Percentiles rank a stretch among this genome's conserved stretches.
phyloP scores from a whole-genome alignment of 2,113 vertebrate species.

The Sylvilagus bachmani region DNA sequence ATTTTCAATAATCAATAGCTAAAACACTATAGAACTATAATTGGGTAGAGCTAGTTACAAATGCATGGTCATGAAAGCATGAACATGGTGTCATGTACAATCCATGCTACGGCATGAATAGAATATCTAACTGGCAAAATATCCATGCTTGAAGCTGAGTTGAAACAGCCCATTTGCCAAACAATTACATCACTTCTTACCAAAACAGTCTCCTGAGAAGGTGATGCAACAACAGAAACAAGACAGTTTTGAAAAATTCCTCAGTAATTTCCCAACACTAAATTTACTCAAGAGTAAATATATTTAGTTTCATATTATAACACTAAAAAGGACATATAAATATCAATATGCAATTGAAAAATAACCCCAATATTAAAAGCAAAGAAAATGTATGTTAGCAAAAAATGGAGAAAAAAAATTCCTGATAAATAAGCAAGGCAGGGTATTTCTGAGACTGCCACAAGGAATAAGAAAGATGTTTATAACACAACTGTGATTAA shows the following conservation, averaged over 20 bases:
- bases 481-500: constrained; percentile 14
- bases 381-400: constrained; percentile 45
- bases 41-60: constrained; percentile 30
- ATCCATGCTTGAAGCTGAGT: constrained; percentile 77
- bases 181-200: constrained; percentile 88
- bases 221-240: constrained; percentile 87
- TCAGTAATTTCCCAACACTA: constrained; percentile 56
- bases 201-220: constrained; percentile 94
- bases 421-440: constrained; percentile 9
- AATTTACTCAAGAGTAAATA: constrained; percentile 65
- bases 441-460: not conserved
- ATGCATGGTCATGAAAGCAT: constrained; percentile 33
- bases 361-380: constrained; percentile 50
- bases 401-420: constrained; percentile 13
- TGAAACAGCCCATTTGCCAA: constrained; percentile 58
- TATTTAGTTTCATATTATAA: constrained; percentile 33
- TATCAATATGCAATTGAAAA: constrained; percentile 54
- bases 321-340: constrained; percentile 47
- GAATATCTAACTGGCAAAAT: constrained; percentile 67
- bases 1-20: constrained; percentile 9
- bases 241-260: constrained; percentile 87
- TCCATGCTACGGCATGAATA: constrained; percentile 65
- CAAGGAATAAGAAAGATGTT: constrained; percentile 25
- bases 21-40: not conserved
- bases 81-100: constrained; percentile 56